These are phyloP conservation scores for Sarotherodon lohbergeri DNA, from an alignment of 2,113 vertebrate genomes.

Conservation along the genomic window DNA sequence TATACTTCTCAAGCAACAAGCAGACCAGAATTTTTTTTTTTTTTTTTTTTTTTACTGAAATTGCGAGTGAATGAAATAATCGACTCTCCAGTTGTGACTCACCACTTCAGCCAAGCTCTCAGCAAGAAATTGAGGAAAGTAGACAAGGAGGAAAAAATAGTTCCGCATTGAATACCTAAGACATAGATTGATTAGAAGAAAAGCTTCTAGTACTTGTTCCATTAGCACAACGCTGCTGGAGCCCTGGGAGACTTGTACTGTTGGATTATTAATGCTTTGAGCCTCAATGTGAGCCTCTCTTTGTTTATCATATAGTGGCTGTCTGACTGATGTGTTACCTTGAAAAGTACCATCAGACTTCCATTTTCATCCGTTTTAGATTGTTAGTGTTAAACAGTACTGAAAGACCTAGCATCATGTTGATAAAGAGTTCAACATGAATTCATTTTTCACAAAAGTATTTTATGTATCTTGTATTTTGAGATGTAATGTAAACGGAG, in stretches of 20 bases:
- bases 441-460: neutral
- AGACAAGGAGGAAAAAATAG: neutral
- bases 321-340: neutral
- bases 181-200: neutral
- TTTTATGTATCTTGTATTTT: neutral
- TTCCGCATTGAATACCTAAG: neutral
- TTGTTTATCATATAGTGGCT: neutral
- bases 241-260: neutral
- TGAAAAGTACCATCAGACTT: neutral
- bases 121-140: neutral
- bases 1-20: neutral
- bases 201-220: neutral
- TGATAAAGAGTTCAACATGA: neutral
- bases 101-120: neutral
- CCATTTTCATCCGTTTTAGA: neutral
- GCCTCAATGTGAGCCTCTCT: neutral
- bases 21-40: neutral
- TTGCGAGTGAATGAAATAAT: neutral
- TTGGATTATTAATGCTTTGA: neutral
- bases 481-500: neutral
- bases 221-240: neutral
- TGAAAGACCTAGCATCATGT: neutral
- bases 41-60: neutral
- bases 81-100: neutral
- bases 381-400: neutral